Conservation (phyloP, 2,113 vertebrate species). For the Crotalus horridus region DNA sequence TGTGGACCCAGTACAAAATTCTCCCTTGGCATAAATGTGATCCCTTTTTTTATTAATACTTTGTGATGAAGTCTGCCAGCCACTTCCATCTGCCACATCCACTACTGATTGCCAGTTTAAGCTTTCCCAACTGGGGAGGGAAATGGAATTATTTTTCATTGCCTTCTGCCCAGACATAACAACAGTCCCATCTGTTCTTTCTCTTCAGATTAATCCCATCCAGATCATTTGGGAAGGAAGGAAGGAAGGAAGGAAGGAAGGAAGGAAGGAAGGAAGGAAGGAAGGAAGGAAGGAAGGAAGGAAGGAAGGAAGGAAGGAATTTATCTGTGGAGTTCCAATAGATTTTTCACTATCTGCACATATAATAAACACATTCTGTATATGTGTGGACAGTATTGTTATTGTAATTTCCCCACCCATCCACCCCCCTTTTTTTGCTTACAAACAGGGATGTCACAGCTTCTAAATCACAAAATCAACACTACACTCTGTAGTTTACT, state of each 20-base stretch:
- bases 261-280: conserved; percentile 17
- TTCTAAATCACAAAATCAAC: conserved; percentile 48
- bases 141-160: conserved; percentile 61
- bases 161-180: conserved; percentile 65
- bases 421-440: neutral
- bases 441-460: conserved; percentile 46
- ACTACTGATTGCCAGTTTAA: conserved; percentile 56
- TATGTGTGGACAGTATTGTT: neutral
- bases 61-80: conserved; percentile 42
- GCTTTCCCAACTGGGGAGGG: conserved; percentile 56
- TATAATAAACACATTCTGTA: neutral
- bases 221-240: conserved; percentile 59
- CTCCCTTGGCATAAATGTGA: conserved; percentile 26
- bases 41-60: conserved; percentile 43
- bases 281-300: conserved; percentile 28
- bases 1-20: neutral
- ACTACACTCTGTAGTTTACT: conserved; percentile 42
- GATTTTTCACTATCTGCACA: neutral
- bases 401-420: neutral
- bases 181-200: conserved; percentile 71
- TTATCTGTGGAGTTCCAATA: neutral
- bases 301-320: neutral
- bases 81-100: conserved; percentile 60
- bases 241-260: neutral
- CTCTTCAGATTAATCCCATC: conserved; percentile 63